Evolutionary conservation across 2,888 invertebrate species (phyloP), one percentile per base, ranked within the genome.

Genomic region (Noctua janthe): DNA sequence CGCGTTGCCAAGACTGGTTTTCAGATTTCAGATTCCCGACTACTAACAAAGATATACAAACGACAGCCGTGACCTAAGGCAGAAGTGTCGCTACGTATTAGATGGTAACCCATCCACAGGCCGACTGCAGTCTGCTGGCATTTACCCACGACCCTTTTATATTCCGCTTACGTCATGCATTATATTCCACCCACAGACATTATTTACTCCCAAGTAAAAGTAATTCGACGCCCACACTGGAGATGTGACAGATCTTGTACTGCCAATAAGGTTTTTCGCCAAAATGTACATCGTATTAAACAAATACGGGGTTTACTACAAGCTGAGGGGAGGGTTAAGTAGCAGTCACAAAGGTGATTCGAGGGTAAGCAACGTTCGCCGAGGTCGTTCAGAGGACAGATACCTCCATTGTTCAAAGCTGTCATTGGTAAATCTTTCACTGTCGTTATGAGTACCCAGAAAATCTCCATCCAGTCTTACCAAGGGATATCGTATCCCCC

Each of bases 271-370:
- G n/a, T 59, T n/a, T 4, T n/a, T 5, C 13, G 13, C 13, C 59
- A 59, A 59, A 59, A 59, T 59, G 59, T 59, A 59, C 59, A 59
- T n/a, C 59, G n/a, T 59, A 59, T 59, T 59, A n/a, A 59, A 59
- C n/a, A 59, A 59, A 59, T n/a, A n/a, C 11, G 59, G 59, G 35
- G 59, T 6, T 59, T n/a, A 59, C n/a, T 59, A 59, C n/a, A n/a
- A 59, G 11, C n/a, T 56, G 56, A 13, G 59, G 13, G n/a, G 59
- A n/a, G n/a, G 23, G 23, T 0, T 56, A 56, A 56, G 23, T 56
- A 23, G 20, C 3, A 56, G 56, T 23, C 59, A 1, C n/a, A n/a
- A n/a, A n/a, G 59, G 59, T 59, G n/a, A 13, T n/a, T 59, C 11
- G 11, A n/a, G 56, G 56, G 56, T 59, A 59, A 59, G 56, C 56